Base-by-base conservation (phyloP, 2,113 vertebrate genomes). In the Tinamus guttatus region DNA sequence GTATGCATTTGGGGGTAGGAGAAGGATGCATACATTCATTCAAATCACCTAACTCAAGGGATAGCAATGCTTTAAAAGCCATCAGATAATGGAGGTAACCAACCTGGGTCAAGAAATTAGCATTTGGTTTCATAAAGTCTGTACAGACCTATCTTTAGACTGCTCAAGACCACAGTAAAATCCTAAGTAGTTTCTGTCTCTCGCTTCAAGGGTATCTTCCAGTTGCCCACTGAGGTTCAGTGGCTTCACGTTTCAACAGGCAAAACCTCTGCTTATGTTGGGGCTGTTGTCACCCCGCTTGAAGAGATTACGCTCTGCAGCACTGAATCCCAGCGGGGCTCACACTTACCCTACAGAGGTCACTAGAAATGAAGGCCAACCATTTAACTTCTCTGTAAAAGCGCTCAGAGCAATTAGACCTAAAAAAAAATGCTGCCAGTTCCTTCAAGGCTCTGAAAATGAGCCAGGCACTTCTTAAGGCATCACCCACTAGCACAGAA, bases 261-360 rank as follows among this genome's bases (percentile, higher is more conserved):
- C 65, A 77, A 93, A 90, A 73, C 13, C 56, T 86, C 81, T 56
- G 51, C 60, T 88, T 73, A 19, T 15, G 43, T 58, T 1, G 2
- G 17, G 22, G 49, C 22, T 88, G 76, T 83, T 40, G 75, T 67
- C 62, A 34, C 41, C 43, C 36, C 32, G 90, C 69, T 90, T 52
- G 32, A 74, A 87, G 32, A 83, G 5, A 89, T 8, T 40, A 38
- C 38, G 28, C 90, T 68, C 49, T 62, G 85, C 69, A 81, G 65
- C 64, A 84, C 54, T 34, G 41, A 93, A 91, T 63, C 49, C 85
- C 65, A n/a, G 83, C 60, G 56, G 88, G 60, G 51, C 41, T 87
- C 85, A 78, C 32, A 47, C 52, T 78, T 75, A 62, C 73, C 69
- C 89, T 36, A 40, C 18, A 76, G 65, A 89, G 25, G 51, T 77